Percentiles rank a stretch among this genome's conserved stretches.
Conservation (phyloP, 2,113 vertebrate genomes). For the Phainopepla nitens region DNA sequence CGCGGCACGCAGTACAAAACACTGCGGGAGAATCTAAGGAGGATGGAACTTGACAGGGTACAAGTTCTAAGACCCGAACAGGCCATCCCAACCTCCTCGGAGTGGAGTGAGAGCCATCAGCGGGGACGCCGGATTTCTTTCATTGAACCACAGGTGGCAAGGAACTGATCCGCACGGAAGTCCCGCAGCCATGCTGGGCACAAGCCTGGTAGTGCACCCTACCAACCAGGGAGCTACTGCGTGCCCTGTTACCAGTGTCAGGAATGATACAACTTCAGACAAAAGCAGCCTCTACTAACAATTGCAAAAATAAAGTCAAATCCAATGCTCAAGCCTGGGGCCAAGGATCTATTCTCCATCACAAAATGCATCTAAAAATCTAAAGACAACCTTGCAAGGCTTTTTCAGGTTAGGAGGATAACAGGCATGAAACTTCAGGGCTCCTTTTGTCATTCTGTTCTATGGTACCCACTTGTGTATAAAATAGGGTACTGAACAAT, state of each 20-base stretch:
- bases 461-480: too few relatives aligned
- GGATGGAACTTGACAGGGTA: accelerated
- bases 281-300: background rate
- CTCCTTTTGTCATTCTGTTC: background rate
- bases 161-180: background rate
- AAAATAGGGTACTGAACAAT: background rate
- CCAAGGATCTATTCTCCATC: background rate
- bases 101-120: accelerated
- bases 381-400: background rate
- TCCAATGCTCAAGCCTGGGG: background rate
- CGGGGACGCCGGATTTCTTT: accelerated
- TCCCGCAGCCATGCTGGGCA: accelerated
- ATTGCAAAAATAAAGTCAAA: background rate
- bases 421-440: background rate
- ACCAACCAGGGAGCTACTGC: background rate
- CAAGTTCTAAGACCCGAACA: accelerated
- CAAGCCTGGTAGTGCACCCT: background rate
- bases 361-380: background rate
- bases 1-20: background rate
- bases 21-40: background rate
- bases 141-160: background rate
- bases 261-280: background rate
- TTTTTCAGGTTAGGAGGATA: background rate
- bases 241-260: background rate
- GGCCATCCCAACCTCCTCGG: accelerated